Percentiles rank a stretch among this genome's conserved stretches.
Conservation (phyloP, 2,113 vertebrate genomes). For the Gymnarchus niloticus region DNA sequence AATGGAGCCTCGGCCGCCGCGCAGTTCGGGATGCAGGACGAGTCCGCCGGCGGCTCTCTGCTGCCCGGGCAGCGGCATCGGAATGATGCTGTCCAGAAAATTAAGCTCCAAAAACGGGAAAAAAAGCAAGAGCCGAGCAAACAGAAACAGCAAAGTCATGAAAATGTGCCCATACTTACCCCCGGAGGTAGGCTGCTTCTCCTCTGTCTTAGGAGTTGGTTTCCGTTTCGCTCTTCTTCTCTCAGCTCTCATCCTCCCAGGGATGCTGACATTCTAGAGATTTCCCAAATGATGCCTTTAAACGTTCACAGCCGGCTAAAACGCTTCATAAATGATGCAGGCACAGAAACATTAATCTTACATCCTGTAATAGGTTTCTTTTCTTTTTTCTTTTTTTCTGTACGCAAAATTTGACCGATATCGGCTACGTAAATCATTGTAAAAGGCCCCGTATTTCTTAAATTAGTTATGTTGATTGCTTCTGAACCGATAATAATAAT, state of each 20-base stretch:
- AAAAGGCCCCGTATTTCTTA: not conserved
- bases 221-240: too few relatives aligned
- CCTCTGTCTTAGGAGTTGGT: too few relatives aligned
- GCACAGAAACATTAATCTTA: not conserved
- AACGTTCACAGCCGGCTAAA: too few relatives aligned
- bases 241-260: not conserved
- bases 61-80: slow-evolving; percentile 39
- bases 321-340: too few relatives aligned
- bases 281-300: too few relatives aligned
- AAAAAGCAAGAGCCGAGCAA: slow-evolving; percentile 67
- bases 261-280: not conserved
- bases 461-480: not conserved
- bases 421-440: not conserved
- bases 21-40: not conserved
- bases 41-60: not conserved
- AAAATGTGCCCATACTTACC: slow-evolving; percentile 88
- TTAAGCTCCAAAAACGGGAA: slow-evolving; percentile 54
- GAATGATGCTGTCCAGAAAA: slow-evolving; percentile 43
- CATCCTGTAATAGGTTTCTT: too few relatives aligned
- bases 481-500: not conserved
- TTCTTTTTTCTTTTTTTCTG: too few relatives aligned
- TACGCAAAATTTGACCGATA: not conserved
- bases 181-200: slow-evolving; percentile 84
- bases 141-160: slow-evolving; percentile 54
- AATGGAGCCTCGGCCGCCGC: not conserved